A percentile compares a stretch with the other conserved stretches of the same genome.
Evolutionary conservation across 2,797 vertebrate genomes (phyloP).

Genomic region (Chaunax sp.): DNA sequence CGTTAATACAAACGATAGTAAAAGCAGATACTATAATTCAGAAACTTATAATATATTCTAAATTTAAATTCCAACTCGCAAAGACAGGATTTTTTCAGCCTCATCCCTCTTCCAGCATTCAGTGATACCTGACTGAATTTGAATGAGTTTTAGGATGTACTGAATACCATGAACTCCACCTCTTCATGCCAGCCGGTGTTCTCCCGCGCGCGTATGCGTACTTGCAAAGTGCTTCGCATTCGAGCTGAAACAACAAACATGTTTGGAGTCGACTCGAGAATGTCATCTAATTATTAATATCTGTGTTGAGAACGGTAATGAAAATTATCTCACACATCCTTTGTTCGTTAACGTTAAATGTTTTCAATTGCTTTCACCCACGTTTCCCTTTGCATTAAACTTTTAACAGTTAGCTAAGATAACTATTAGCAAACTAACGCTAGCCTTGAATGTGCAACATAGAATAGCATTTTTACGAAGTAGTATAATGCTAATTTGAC

Average conservation of each 20-base stretch:
- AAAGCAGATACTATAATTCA: too few relatives aligned
- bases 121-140: not conserved
- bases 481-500: too few relatives aligned
- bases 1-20: too few relatives aligned
- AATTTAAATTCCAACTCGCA: too few relatives aligned
- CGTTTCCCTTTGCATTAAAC: not conserved
- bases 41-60: too few relatives aligned
- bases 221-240: not conserved
- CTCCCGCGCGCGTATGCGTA: not conserved
- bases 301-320: not conserved
- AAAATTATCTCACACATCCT: accelerated
- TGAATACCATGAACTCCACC: too few relatives aligned
- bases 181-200: too few relatives aligned
- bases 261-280: not conserved
- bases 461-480: too few relatives aligned
- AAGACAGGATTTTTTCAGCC: too few relatives aligned
- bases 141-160: too few relatives aligned
- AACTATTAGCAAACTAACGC: constrained; percentile 1
- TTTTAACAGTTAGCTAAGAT: not conserved
- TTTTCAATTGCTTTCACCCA: not conserved
- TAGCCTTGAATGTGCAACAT: not conserved
- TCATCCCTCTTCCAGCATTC: not conserved
- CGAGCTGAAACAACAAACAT: accelerated
- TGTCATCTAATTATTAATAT: not conserved
- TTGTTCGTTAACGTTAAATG: not conserved